Evolutionary conservation across 2,888 invertebrate genomes (phyloP).

Genomic region (Athrips mouffetella): DNA sequence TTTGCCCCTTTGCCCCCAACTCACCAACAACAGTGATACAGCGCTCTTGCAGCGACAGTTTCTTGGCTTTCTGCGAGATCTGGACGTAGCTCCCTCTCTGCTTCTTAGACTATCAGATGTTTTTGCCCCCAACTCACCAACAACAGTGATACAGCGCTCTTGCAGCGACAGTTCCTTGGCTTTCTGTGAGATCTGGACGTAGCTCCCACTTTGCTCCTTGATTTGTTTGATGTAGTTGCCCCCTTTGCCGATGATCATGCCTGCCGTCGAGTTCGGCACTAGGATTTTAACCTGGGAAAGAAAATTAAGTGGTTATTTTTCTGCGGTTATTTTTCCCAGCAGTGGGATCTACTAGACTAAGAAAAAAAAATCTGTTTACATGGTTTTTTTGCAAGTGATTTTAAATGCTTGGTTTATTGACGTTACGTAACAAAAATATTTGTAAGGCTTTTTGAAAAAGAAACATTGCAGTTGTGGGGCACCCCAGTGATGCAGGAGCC

Average conservation of each 20-base stretch:
- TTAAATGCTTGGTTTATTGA: too few species aligned
- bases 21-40: slow-evolving; percentile 95
- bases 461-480: too few species aligned
- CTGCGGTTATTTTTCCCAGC: too few species aligned
- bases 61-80: slow-evolving; percentile 97
- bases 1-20: slow-evolving; percentile 87
- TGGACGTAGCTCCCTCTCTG: slow-evolving; percentile 96
- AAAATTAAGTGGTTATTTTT: background rate
- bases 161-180: slow-evolving; percentile 95
- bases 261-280: slow-evolving; percentile 97
- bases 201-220: slow-evolving; percentile 95
- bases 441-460: too few species aligned
- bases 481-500: too few species aligned
- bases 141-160: slow-evolving; percentile 96
- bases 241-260: slow-evolving; percentile 98
- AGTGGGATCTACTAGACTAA: too few species aligned
- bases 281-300: slow-evolving; percentile 88
- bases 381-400: too few species aligned
- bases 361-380: too few species aligned
- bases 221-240: slow-evolving; percentile 98
- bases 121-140: slow-evolving; percentile 91
- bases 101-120: slow-evolving; percentile 97
- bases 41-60: slow-evolving; percentile 93
- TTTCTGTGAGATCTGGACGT: slow-evolving; percentile 98
- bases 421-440: too few species aligned